Base-by-base conservation (phyloP, 37 sponge, comb jelly and placozoan genomes). In the Beroe ovata region DNA sequence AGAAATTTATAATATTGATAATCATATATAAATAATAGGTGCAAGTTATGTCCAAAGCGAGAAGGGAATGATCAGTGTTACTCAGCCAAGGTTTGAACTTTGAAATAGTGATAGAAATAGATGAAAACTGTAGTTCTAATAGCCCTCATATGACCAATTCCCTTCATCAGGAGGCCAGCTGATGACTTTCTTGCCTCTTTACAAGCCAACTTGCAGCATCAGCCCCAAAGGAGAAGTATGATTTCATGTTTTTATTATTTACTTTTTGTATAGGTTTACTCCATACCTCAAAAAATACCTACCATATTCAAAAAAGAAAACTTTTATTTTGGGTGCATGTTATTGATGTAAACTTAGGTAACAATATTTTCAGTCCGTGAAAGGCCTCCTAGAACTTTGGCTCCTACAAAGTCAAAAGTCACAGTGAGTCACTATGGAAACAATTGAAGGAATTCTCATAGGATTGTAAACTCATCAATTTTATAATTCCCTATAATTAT, bases 171-270 rank as follows among this genome's bases (percentile, higher is more conserved):
- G 69, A 66, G 69, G 34, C 35, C 69, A 19, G 69, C 69, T 66
- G 69, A 66, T 66, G 69, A 66, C 16, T 66, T 66, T 66, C 69
- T 66, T 29, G 69, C 69, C 3, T 66, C 69, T 16, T 37, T 66
- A 30, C 69, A 66, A 33, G 18, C 69, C 3, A 66, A 66, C 30
- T 32, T 66, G 30, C 69, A 66, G 16, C 54, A 47, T 47, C 54
- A 47, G 54, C 54, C 54, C 11, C 54, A 11, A 47, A 47, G 54
- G 11, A 47, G 54, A 47, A 16, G 54, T 47, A 47, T 16, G 54
- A 47, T 47, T 47, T 16, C 11, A 16, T 47, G 54, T 47, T 6
- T 47, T 11, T 47, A 47, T 47, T 47, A 16, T 11, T 47, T 47
- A 6, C 54, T 16, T 47, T 47, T 47, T 47, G 54, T 16, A 47